phyloP scores from a whole-genome alignment of 1,140 invertebrate genomes.

The Pseudomyrmex dendroicus region DNA sequence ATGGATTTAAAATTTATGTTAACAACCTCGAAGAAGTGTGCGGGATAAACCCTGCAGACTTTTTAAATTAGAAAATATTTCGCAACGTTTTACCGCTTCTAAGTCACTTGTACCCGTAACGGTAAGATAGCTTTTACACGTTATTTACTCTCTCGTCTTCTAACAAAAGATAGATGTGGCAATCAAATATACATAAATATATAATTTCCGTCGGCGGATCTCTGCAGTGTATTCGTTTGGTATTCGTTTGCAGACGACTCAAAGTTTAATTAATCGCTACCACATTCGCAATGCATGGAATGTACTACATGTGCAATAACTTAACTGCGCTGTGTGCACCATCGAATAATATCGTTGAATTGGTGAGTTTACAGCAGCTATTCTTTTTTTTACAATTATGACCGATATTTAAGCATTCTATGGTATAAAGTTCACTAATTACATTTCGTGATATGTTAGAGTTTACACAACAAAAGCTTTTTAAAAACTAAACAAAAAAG shows the following conservation, averaged over 20 bases:
- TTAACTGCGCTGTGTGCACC: conserved; percentile 2
- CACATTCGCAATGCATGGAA: conserved; percentile 22
- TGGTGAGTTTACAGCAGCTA: too few relatives aligned
- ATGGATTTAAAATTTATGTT: conserved; percentile 9
- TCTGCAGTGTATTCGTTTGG: not conserved
- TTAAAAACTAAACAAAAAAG: conserved; percentile 30
- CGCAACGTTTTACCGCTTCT: not conserved
- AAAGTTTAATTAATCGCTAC: conserved; percentile 53
- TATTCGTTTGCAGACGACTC: conserved; percentile 33
- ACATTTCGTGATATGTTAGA: not conserved
- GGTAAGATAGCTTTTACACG: not conserved
- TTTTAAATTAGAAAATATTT: not conserved
- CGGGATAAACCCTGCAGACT: conserved; percentile 4
- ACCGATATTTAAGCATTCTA: too few relatives aligned
- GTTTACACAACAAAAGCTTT: conserved; percentile 34
- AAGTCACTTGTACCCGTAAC: not conserved
- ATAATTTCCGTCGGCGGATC: not conserved
- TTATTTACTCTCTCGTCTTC: conserved; percentile 21
- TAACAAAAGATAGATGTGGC: conserved; percentile 43
- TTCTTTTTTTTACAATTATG: too few relatives aligned
- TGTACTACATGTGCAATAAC: conserved; percentile 7
- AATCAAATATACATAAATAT: conserved; percentile 33
- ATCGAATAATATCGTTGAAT: too few relatives aligned
- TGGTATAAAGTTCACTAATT: too few relatives aligned
- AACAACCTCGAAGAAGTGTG: not conserved